Evolutionary conservation across 2,888 invertebrate species (phyloP), one percentile per base, ranked within the genome.

Genomic region (Drosophila cracens): DNA sequence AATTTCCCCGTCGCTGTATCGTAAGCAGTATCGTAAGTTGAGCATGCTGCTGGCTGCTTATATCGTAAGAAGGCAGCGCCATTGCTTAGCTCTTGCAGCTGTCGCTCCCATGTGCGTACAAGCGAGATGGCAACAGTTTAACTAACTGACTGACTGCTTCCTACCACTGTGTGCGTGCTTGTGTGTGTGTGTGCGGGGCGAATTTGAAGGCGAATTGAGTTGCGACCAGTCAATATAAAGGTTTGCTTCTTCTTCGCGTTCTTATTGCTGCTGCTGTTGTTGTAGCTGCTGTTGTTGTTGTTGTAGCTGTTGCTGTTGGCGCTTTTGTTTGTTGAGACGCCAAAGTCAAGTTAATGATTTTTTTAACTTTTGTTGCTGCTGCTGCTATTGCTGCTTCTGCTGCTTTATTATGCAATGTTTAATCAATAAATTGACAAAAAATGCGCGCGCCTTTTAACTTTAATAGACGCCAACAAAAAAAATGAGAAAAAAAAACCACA

Each of bases 61-160:
- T 86, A 85, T 88, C 85, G 85, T 85, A 85, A 88, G 85, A 88
- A 85, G 85, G 87, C 85, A 78, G 89, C 89, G 81, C 87, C 87
- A 89, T 80, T 82, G 78, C 81, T 78, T 74, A 65, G 79, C 81
- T 67, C 48, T 54, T 48, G 54, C 71, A 51, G 66, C 63, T 71
- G 52, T 46, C 56, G 66, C 66, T 31, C 18, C 16, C 8, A 16
- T 27, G 46, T 46, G 29, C 27, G 79, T 54, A 81, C 58, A 40
- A 89, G 83, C 68, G 89, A 70, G 89, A 87, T 63, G 68, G 59
- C 80, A 59, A 63, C 80, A 83, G 62, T 74, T 57, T 69, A 80
- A 21, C 49, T 46, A 25, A 38, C 51, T 40, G 31, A 51, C 56
- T 29, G 40, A 18, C 53, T 40, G 46, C 46, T 46, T 46, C 7